A percentile compares a stretch with the other conserved stretches of the same genome.
Evolutionary conservation across 2,888 invertebrate genomes (phyloP).

Genomic region (Anthophora plumipes): DNA sequence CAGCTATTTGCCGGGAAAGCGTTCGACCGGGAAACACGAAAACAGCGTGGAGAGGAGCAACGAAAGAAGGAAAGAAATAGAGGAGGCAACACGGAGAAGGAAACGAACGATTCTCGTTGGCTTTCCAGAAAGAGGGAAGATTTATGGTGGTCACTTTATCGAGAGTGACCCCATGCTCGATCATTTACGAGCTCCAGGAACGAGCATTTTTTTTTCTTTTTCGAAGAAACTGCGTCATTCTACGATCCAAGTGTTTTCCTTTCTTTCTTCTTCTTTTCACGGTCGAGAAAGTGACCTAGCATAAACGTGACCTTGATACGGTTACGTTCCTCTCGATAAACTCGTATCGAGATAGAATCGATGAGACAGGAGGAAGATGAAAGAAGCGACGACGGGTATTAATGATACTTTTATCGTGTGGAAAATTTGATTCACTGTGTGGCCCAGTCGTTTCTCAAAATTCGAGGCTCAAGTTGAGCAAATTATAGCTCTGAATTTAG

Average conservation of each 20-base stretch:
- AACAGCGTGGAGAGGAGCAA: background rate
- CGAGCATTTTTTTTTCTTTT: slow-evolving; percentile 22
- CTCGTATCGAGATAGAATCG: background rate
- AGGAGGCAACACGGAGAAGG: slow-evolving; percentile 30
- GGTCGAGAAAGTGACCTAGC: slow-evolving; percentile 14
- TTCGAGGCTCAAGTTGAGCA: background rate
- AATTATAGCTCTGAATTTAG: background rate
- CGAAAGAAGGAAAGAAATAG: background rate
- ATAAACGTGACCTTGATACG: slow-evolving; percentile 34
- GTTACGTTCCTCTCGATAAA: slow-evolving; percentile 20
- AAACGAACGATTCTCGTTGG: slow-evolving; percentile 47
- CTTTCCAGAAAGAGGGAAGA: slow-evolving; percentile 49
- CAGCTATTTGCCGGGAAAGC: slow-evolving; percentile 66
- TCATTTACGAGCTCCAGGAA: slow-evolving; percentile 55
- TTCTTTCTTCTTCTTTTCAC: slow-evolving; percentile 18
- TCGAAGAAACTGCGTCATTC: background rate
- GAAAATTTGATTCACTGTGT: slow-evolving; percentile 23
- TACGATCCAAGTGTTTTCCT: slow-evolving; percentile 18
- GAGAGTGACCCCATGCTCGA: slow-evolving; percentile 54
- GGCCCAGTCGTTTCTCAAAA: background rate
- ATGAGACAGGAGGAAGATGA: background rate
- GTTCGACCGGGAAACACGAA: slow-evolving; percentile 65
- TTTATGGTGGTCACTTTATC: slow-evolving; percentile 69
- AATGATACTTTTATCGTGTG: slow-evolving; percentile 30
- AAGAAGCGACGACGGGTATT: slow-evolving; percentile 5